Conservation (phyloP, 2,113 vertebrate species). For the Naja naja region DNA sequence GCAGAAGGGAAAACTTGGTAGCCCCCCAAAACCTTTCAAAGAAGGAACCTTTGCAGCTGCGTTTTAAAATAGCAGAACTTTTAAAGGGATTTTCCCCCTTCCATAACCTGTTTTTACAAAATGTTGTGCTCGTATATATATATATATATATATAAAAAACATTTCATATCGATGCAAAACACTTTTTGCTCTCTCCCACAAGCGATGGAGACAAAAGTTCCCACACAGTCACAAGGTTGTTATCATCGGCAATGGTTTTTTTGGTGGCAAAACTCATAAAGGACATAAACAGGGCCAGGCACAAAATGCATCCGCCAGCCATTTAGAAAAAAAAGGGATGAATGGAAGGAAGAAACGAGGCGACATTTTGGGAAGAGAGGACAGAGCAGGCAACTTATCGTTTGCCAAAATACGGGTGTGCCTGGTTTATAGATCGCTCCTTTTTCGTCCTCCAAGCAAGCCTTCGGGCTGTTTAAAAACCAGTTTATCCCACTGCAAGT, state of each 20-base stretch:
- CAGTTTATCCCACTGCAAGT: no score
- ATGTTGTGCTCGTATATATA: conserved; percentile 49
- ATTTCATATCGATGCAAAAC: conserved; percentile 55
- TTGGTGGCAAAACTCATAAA: neutral
- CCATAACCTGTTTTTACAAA: conserved; percentile 55
- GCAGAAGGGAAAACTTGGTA: neutral
- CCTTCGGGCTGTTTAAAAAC: neutral
- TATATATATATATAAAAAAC: conserved; percentile 2
- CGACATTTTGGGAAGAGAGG: neutral
- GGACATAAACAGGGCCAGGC: conserved; percentile 26
- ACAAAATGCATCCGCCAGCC: neutral
- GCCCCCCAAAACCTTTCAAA: neutral
- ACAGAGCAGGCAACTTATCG: no score
- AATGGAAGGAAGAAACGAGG: neutral
- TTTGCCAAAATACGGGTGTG: neutral
- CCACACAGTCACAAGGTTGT: conserved; percentile 61
- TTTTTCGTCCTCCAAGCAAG: neutral
- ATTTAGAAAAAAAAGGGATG: neutral
- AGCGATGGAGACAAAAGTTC: conserved; percentile 52
- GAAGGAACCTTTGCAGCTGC: neutral
- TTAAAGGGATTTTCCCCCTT: conserved; percentile 39
- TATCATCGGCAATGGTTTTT: no score
- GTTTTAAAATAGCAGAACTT: conserved; percentile 31
- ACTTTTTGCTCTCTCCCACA: conserved; percentile 40
- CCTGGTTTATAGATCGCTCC: neutral